Base-by-base conservation (phyloP, 2,888 invertebrate genomes). In the Maniola hyperantus region DNA sequence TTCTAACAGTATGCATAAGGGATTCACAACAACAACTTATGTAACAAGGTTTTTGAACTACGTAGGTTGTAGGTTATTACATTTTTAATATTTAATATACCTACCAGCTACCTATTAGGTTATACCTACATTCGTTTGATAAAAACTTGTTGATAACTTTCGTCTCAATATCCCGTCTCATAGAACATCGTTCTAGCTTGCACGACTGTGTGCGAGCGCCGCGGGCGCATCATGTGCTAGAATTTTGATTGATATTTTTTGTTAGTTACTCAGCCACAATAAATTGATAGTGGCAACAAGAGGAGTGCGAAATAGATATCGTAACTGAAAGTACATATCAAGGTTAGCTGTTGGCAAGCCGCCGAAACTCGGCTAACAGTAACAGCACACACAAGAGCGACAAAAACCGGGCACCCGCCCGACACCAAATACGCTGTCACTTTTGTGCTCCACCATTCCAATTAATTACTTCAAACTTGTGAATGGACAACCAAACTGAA, bases 171-270 rank as follows among this genome's bases (percentile, higher is more conserved):
- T 64, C 60, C 51, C 64, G 39, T 62, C 65, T 64, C 51, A 61
- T 15, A 76, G 79, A 79, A 73, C 78, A 76, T 78, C 81, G 83
- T 81, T 79, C 54, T 66, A 39, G 62, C 65, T 61, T 46, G 60
- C 46, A 66, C 54, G 84, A 85, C 85, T 82, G 81, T 82, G 83
- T 81, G 79, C 75, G 72, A 73, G 63, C 69, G 91, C 90, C 89
- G 81, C 88, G 79, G 91, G 90, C 89, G 83, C 86, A 88, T 91
- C 86, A 88, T 91, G 91, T 88, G 86, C 92, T 88, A 92, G 91
- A 92, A 91, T 91, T 91, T 91, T 90, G 92, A 92, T 92, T 92
- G 91, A 91, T 92, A 91, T 92, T 92, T 92, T 92, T 92, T 92
- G 89, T 91, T 81, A 82, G 88, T 80, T 87, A 87, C 87, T 88